A percentile compares a stretch with the other conserved stretches of the same genome.
Evolutionary conservation across 2,797 vertebrate species (phyloP).

Genomic region (Malacoctenus gilli): DNA sequence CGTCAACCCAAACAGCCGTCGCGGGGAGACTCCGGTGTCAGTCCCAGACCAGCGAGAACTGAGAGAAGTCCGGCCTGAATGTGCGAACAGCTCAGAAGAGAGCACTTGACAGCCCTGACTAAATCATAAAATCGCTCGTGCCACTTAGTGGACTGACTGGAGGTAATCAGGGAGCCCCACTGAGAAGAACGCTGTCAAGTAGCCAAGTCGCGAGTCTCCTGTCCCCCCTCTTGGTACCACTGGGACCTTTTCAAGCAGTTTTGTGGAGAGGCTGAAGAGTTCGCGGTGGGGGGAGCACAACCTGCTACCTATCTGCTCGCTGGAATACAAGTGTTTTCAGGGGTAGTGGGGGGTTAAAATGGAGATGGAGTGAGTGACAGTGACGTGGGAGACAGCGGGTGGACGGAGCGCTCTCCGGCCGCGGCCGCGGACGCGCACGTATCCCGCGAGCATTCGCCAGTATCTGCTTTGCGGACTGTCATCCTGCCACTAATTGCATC

Average conservation of each 20-base stretch:
- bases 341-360: slow-evolving; percentile 9
- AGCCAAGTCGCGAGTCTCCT: slow-evolving; percentile 20
- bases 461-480: slow-evolving; percentile 53
- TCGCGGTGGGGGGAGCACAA: slow-evolving; percentile 20
- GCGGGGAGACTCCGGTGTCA: slow-evolving; percentile 13
- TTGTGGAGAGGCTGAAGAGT: no score
- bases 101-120: slow-evolving; percentile 38
- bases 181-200: slow-evolving; percentile 34
- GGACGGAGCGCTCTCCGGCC: slow-evolving; percentile 23
- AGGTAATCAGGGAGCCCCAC: slow-evolving; percentile 40
- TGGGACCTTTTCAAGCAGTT: slow-evolving; percentile 32
- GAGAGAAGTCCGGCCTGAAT: slow-evolving; percentile 35
- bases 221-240: background rate
- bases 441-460: slow-evolving; percentile 48
- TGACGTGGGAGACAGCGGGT: slow-evolving; percentile 10
- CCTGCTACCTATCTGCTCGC: slow-evolving; percentile 19
- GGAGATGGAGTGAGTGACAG: slow-evolving; percentile 13
- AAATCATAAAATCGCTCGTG: slow-evolving; percentile 50
- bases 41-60: slow-evolving; percentile 16
- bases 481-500: slow-evolving; percentile 66
- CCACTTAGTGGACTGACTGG: slow-evolving; percentile 42
- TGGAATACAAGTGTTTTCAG: slow-evolving; percentile 26
- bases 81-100: slow-evolving; percentile 37
- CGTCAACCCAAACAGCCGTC: background rate
- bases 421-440: slow-evolving; percentile 48